Percentiles rank a stretch among this genome's conserved stretches.
Conservation (phyloP, 2,888 invertebrate genomes). For the Eurois occulta region DNA sequence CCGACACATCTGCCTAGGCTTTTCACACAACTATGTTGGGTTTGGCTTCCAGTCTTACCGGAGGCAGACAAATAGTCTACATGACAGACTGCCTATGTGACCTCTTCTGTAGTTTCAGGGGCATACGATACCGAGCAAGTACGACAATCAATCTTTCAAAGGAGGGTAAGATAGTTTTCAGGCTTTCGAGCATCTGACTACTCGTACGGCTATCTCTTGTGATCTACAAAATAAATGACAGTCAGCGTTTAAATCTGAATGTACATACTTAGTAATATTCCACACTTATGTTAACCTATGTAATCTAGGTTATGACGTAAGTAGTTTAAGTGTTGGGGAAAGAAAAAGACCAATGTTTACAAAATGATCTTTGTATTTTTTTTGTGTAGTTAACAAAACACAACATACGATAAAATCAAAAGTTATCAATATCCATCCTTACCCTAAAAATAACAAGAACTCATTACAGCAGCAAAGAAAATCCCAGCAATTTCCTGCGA, state of each 20-base stretch:
- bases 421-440: slow-evolving; percentile 17
- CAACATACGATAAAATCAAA: neutral
- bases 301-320: neutral
- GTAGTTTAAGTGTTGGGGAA: neutral
- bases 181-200: neutral
- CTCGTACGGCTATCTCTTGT: neutral
- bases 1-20: too few relatives aligned
- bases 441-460: slow-evolving; percentile 49
- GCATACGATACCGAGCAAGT: neutral
- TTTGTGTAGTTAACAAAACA: neutral
- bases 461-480: slow-evolving; percentile 62
- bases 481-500: slow-evolving; percentile 63
- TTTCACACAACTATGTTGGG: neutral
- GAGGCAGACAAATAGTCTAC: neutral
- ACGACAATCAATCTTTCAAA: neutral
- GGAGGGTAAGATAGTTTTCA: neutral
- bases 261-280: neutral
- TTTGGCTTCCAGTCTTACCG: neutral
- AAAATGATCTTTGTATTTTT: neutral
- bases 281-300: neutral
- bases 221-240: neutral
- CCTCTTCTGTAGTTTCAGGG: neutral
- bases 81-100: neutral
- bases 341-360: neutral
- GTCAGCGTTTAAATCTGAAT: neutral